Conservation (phyloP, 2,113 vertebrate genomes). For the Cariama cristata region DNA sequence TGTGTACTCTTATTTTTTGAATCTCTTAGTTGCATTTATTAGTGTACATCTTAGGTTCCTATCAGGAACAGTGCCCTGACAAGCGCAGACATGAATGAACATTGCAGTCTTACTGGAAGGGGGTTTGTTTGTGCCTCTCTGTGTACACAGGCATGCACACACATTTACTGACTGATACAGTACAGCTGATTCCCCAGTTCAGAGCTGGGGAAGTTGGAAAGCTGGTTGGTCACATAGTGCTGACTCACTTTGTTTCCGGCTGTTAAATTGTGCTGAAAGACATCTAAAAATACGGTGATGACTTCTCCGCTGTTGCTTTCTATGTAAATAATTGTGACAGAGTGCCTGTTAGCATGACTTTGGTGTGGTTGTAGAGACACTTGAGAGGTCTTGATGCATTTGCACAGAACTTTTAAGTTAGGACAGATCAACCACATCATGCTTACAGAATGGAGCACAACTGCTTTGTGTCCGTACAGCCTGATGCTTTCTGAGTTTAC, state of each 20-base stretch:
- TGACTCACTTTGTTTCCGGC: slow-evolving; percentile 61
- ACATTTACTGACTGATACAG: background rate
- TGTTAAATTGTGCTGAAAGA: slow-evolving; percentile 57
- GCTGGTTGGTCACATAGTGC: slow-evolving; percentile 10
- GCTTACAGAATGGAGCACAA: background rate
- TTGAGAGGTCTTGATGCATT: background rate
- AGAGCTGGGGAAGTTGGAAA: background rate
- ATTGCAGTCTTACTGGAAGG: background rate
- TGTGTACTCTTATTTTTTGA: background rate
- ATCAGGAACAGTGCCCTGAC: background rate
- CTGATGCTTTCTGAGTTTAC: background rate
- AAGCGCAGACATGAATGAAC: background rate
- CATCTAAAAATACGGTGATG: slow-evolving; percentile 57
- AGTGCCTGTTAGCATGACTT: background rate
- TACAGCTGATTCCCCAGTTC: background rate
- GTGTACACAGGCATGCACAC: background rate
- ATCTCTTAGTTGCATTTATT: background rate
- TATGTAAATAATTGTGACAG: background rate
- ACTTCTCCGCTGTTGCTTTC: background rate
- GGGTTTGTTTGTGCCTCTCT: background rate
- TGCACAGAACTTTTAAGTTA: background rate
- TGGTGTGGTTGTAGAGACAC: background rate
- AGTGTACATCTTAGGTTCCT: background rate
- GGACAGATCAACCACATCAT: background rate
- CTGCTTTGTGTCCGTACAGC: background rate